Conservation (phyloP, 1,140 invertebrate species). For the Trichoplusia ni region DNA sequence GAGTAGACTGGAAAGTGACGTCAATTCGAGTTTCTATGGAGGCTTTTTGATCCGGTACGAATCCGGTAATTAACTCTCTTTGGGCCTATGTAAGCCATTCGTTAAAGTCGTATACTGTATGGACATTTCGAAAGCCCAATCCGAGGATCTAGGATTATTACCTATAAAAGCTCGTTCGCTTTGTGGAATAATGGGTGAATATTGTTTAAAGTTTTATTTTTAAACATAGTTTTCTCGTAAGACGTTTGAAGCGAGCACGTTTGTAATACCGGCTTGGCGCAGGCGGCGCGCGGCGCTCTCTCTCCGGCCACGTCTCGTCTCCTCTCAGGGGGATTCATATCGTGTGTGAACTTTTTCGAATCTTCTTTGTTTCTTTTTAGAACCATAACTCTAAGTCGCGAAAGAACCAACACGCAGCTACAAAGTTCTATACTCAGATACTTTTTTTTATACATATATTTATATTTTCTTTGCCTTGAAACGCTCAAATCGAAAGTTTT, state of each 20-base stretch:
- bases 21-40: too few relatives aligned
- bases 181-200: background rate
- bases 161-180: too few relatives aligned
- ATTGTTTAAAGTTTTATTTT: constrained; percentile 22
- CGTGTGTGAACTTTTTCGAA: constrained; percentile 43
- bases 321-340: constrained; percentile 37
- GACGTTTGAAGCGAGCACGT: constrained; percentile 31
- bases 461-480: too few relatives aligned
- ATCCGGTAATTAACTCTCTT: too few relatives aligned
- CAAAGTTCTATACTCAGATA: constrained; percentile 6
- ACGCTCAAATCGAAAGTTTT: too few relatives aligned
- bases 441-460: too few relatives aligned
- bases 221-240: constrained; percentile 22
- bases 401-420: constrained; percentile 3
- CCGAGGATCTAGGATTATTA: too few relatives aligned
- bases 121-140: too few relatives aligned
- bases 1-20: too few relatives aligned
- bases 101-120: too few relatives aligned
- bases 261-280: constrained; percentile 10
- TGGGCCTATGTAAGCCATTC: too few relatives aligned
- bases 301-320: constrained; percentile 25
- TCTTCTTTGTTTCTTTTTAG: constrained; percentile 37
- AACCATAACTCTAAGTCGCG: constrained; percentile 31
- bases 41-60: too few relatives aligned
- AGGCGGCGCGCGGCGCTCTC: background rate